Base-by-base conservation (phyloP, 2,797 vertebrate genomes). In the Furcifer pardalis region DNA sequence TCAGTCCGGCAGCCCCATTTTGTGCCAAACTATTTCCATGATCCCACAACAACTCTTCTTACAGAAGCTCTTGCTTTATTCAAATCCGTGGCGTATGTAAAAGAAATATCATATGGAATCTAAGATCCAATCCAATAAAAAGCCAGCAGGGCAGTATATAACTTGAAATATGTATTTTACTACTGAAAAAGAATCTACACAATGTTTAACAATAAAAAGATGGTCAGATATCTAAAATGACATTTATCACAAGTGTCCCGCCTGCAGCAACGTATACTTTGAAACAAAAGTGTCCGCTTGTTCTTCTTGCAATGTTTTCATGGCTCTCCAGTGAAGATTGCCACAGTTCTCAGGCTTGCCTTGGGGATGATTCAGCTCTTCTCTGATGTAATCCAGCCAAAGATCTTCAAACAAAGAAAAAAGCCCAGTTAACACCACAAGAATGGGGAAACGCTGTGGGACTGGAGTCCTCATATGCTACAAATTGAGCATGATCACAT, bases 281-380 rank as follows among this genome's bases (percentile, higher is more conserved):
- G 96, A 94, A 30, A 95, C 92, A 93, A 99, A 99, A n/a, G 91
- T 92, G 92, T 99, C 98, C 92, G 98, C 97, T 30, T 95, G 91
- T 46, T 97, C 96, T 44, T 97, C 98, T 79, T 97, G 96, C 88
- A 99, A 89, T 81, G 96, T 96, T 95, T 98, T 98, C 97, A 98
- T 96, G 82, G 98, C 98, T 93, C 98, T 97, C 98, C 98, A 99
- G 94, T 99, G 97, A 92, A 99, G 97, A 91, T 95, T 97, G 65
- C 97, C 97, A 4, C 97, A 98, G 91, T 98, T 98, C 91, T 97
- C 96, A 5, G 97, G 96, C 93, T 96, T 97, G 13, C 98, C 98
- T 2, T 94, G 92, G 1, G 94, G 89, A 60, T 97, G 95, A 83
- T 87, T 96, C 87, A 97, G 91, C 92, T 99, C 98, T 88, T 98